These are phyloP conservation scores for Zygogramma bicolorata DNA, from an alignment of 2,888 invertebrate species.

Conservation along the genomic window DNA sequence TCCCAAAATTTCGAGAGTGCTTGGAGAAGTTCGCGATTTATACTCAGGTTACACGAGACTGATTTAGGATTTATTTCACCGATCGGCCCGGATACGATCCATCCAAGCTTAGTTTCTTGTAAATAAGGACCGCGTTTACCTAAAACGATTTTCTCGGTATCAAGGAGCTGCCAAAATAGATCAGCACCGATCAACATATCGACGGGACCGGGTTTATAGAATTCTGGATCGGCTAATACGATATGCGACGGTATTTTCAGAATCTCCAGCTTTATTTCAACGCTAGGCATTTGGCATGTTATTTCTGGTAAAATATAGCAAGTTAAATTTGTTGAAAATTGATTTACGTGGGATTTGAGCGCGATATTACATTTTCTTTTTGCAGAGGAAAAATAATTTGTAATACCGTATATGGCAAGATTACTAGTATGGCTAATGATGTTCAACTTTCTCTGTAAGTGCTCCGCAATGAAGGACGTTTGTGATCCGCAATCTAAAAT, in stretches of 20 bases:
- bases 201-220: conserved; percentile 23
- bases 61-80: not conserved
- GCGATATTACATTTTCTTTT: conserved; percentile 9
- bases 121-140: conserved; percentile 13
- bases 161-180: conserved; percentile 32
- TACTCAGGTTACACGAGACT: conserved; percentile 18
- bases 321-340: conserved; percentile 20
- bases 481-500: conserved; percentile 26
- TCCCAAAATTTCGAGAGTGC: conserved; percentile 16
- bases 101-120: conserved; percentile 23
- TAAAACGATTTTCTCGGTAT: conserved; percentile 14
- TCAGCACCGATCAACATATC: conserved; percentile 36
- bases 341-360: conserved; percentile 18
- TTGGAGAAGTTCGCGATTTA: conserved; percentile 18
- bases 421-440: conserved; percentile 5
- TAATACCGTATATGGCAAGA: conserved; percentile 20
- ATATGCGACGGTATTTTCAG: conserved; percentile 27
- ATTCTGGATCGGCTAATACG: conserved; percentile 30
- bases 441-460: not conserved
- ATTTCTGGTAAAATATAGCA: conserved; percentile 23
- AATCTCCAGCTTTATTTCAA: not conserved
- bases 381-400: conserved; percentile 12
- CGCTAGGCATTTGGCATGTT: conserved; percentile 16
- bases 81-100: conserved; percentile 23
- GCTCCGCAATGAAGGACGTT: conserved; percentile 24